phyloP scores from a whole-genome alignment of 2,797 vertebrate species.

The Phalloptychus januarius region DNA sequence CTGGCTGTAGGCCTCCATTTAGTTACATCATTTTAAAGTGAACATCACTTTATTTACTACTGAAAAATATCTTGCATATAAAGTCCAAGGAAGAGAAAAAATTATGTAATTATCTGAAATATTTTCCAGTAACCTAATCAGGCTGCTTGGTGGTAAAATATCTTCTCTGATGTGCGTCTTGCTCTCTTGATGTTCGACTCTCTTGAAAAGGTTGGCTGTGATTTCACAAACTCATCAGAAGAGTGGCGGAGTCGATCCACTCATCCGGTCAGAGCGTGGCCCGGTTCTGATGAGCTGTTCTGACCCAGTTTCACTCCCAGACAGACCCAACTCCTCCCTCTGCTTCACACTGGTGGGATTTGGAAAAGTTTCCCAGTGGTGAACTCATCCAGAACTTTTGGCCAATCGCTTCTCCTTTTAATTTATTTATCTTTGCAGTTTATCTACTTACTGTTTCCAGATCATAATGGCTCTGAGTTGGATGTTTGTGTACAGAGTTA shows the following conservation, averaged over 20 bases:
- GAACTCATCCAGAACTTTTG: slow-evolving; percentile 15
- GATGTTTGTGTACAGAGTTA: too few species aligned
- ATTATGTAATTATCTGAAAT: background rate
- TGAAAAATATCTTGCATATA: background rate
- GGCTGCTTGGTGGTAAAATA: background rate
- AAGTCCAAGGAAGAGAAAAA: background rate
- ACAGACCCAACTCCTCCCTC: slow-evolving; percentile 41
- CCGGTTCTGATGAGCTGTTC: slow-evolving; percentile 48
- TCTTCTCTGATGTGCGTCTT: background rate
- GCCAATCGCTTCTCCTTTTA: slow-evolving; percentile 2
- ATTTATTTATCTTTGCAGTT: background rate
- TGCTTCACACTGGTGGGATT: slow-evolving; percentile 46
- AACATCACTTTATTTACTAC: too few species aligned
- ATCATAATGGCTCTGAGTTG: too few species aligned
- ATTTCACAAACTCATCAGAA: slow-evolving; percentile 42
- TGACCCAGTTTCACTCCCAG: slow-evolving; percentile 51
- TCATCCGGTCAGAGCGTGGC: slow-evolving; percentile 19
- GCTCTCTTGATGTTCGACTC: slow-evolving; percentile 12
- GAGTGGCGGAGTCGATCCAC: slow-evolving; percentile 14
- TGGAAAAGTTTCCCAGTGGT: slow-evolving; percentile 21
- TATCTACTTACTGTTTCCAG: too few species aligned
- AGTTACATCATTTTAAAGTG: too few species aligned
- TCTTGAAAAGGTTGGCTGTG: slow-evolving; percentile 5
- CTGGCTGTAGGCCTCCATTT: too few species aligned
- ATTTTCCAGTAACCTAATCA: background rate